Evolutionary conservation across 2,113 vertebrate genomes (phyloP).

Genomic region (Psephotus haematonotus): DNA sequence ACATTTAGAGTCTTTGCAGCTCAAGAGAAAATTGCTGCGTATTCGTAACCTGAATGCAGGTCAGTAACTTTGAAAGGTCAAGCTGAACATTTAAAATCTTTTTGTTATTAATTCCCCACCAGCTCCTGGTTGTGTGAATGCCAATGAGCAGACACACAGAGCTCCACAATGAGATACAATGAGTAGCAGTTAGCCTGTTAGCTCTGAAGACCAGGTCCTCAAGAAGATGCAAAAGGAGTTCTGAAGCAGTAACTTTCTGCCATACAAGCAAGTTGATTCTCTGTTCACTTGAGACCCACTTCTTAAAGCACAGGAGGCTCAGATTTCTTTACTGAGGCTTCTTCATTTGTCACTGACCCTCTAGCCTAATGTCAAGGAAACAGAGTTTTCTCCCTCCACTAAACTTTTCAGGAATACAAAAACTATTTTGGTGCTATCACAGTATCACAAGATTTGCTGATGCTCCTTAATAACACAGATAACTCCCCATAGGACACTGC

Average conservation of each 20-base stretch:
- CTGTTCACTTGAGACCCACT: neutral
- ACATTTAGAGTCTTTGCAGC: conserved; percentile 26
- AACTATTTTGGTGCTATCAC: neutral
- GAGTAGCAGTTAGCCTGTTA: neutral
- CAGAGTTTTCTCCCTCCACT: neutral
- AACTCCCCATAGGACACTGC: neutral
- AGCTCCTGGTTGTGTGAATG: neutral
- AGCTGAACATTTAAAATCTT: neutral
- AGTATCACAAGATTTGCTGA: neutral
- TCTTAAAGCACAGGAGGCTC: neutral
- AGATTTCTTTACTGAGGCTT: neutral
- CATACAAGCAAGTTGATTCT: neutral
- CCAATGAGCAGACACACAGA: neutral
- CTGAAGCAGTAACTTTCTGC: neutral
- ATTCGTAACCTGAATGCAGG: conserved; percentile 53
- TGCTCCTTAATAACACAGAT: neutral
- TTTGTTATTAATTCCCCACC: conserved; percentile 5
- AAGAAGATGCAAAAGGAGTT: neutral
- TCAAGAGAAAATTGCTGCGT: conserved; percentile 6
- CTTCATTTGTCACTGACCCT: neutral
- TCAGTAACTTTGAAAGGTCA: conserved; percentile 54
- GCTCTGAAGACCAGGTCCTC: neutral
- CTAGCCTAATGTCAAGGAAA: neutral
- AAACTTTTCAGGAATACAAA: neutral
- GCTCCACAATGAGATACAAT: neutral